Evolutionary conservation across 2,888 invertebrate genomes (phyloP).

Genomic region (Torymus tubicola): DNA sequence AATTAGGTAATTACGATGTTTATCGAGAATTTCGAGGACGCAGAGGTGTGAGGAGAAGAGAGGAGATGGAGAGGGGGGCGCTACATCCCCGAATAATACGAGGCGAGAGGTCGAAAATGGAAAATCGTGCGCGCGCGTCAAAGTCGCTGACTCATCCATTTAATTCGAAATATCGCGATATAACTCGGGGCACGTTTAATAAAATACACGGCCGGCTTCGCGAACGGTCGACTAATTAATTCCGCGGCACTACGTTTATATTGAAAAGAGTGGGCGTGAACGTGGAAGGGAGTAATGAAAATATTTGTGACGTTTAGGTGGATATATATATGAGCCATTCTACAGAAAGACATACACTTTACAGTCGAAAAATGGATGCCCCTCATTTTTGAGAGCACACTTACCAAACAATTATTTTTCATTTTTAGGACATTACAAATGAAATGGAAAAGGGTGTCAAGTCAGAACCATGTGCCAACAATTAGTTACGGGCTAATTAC

Average conservation of each 20-base stretch:
- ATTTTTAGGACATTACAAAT: too few relatives aligned
- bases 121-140: slow-evolving; percentile 39
- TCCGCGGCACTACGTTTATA: neutral
- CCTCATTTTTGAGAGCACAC: too few relatives aligned
- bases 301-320: too few relatives aligned
- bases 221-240: slow-evolving; percentile 36
- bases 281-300: neutral
- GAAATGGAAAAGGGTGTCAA: too few relatives aligned
- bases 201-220: neutral
- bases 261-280: neutral
- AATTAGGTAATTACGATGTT: slow-evolving; percentile 51
- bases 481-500: too few relatives aligned
- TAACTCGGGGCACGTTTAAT: neutral
- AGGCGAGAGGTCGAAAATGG: slow-evolving; percentile 25
- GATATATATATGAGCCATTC: too few relatives aligned
- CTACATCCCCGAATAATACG: neutral
- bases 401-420: too few relatives aligned
- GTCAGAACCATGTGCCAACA: too few relatives aligned
- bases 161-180: slow-evolving; percentile 46
- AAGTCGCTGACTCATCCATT: slow-evolving; percentile 50
- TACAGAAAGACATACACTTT: too few relatives aligned
- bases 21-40: slow-evolving; percentile 27
- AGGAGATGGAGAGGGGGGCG: neutral
- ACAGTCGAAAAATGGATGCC: too few relatives aligned
- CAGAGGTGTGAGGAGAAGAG: too few relatives aligned